Evolutionary conservation across 2,797 vertebrate species (phyloP).

Genomic region (Diceros bicornis): DNA sequence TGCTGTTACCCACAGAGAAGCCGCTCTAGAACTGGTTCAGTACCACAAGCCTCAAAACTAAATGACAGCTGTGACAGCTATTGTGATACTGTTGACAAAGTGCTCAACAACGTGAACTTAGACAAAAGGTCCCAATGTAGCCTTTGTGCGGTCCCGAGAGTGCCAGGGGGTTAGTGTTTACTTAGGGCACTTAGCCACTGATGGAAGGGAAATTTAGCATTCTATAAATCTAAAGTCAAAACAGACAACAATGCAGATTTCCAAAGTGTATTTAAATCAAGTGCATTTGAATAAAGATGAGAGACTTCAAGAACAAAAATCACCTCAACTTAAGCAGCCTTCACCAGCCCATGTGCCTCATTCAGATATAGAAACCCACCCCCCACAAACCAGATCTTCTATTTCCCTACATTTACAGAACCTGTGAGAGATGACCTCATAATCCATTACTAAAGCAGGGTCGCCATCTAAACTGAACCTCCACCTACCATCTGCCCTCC

Average conservation of each 20-base stretch:
- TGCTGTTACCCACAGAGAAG: background rate
- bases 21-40: background rate
- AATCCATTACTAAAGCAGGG: background rate
- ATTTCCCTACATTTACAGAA: background rate
- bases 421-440: background rate
- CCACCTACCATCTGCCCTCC: background rate
- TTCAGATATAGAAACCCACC: background rate
- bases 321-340: background rate
- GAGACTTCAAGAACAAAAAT: background rate
- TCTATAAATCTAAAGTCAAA: background rate
- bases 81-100: background rate
- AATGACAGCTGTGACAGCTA: background rate
- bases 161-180: background rate
- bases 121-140: background rate
- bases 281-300: background rate
- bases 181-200: background rate
- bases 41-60: background rate
- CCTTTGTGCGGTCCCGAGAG: background rate
- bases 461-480: background rate
- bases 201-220: background rate
- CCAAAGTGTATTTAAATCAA: slow-evolving; percentile 42
- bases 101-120: background rate
- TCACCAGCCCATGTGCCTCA: background rate
- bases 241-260: background rate
- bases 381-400: background rate